A percentile compares a stretch with the other conserved stretches of the same genome.
Conservation (phyloP, 2,797 vertebrate genomes). For the Pampus argenteus region DNA sequence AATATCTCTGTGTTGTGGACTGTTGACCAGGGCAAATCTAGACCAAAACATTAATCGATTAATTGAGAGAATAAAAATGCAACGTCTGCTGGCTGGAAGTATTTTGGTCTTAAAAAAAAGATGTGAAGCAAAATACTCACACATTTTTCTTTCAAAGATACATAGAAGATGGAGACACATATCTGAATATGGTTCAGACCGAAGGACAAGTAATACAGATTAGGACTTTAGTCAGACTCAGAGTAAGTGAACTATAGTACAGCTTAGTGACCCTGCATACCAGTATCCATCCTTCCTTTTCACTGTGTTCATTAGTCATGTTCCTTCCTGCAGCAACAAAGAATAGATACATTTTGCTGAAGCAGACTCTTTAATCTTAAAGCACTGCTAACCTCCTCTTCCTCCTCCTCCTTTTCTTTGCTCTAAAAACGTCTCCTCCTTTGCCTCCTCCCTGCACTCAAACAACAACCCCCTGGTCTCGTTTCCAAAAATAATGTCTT, state of each 20-base stretch:
- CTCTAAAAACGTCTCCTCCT: constrained; percentile 42
- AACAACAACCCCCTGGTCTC: constrained; percentile 68
- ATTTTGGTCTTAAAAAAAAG: not conserved
- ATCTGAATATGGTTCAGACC: not conserved
- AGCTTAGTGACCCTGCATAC: constrained; percentile 5
- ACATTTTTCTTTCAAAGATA: not conserved
- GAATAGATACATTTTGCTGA: constrained; percentile 13
- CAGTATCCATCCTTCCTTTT: constrained; percentile 19
- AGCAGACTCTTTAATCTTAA: constrained; percentile 19
- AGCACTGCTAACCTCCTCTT: not conserved
- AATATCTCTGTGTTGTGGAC: too few species aligned
- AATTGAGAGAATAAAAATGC: not conserved
- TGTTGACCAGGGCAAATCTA: not conserved
- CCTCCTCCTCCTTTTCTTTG: constrained; percentile 26
- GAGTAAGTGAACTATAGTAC: not conserved
- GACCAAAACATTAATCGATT: too few species aligned
- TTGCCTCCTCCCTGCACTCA: constrained; percentile 41
- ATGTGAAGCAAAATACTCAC: not conserved
- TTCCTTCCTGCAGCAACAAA: constrained; percentile 4
- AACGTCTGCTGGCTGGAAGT: not conserved
- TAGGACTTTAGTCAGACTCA: not conserved
- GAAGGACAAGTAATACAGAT: not conserved
- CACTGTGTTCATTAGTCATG: constrained; percentile 15
- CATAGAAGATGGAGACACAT: not conserved
- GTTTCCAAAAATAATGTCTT: constrained; percentile 84